Evolutionary conservation across 2,113 vertebrate species (phyloP).

Genomic region (Oreocharis arfaki): DNA sequence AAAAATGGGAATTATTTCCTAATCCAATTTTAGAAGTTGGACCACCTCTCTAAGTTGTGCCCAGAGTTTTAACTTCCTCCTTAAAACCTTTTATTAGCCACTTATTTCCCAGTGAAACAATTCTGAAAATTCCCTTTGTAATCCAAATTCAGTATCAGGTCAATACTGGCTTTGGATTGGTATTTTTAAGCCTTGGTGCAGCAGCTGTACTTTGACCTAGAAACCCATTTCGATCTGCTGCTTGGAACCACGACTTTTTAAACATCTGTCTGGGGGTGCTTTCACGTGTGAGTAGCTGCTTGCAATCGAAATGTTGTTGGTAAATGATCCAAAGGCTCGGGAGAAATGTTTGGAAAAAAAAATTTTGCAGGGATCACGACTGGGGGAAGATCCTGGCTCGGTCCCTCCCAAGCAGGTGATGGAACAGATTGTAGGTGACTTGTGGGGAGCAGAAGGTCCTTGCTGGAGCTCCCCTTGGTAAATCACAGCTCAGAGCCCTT

Average conservation of each 20-base stretch:
- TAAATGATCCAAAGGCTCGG: background rate
- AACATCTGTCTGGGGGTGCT: background rate
- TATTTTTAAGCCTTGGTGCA: background rate
- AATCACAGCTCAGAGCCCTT: background rate
- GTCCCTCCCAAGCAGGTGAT: background rate
- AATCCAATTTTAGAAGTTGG: background rate
- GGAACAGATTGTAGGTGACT: background rate
- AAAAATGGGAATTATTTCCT: background rate
- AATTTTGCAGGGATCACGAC: rapidly evolving
- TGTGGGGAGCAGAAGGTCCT: background rate
- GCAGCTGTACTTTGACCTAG: constrained; percentile 4
- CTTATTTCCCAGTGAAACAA: background rate
- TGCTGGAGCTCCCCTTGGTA: background rate
- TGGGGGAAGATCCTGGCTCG: background rate
- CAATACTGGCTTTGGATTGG: background rate
- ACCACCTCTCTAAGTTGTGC: background rate
- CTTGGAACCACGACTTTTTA: background rate
- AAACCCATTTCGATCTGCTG: background rate
- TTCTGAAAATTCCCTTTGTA: background rate
- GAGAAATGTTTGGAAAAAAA: background rate
- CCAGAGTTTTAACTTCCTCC: background rate
- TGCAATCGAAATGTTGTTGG: background rate
- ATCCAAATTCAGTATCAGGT: background rate
- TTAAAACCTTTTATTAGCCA: background rate
- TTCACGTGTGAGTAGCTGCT: background rate